Evolutionary conservation across 2,797 vertebrate species (phyloP).

Genomic region (Crax fasciolata): DNA sequence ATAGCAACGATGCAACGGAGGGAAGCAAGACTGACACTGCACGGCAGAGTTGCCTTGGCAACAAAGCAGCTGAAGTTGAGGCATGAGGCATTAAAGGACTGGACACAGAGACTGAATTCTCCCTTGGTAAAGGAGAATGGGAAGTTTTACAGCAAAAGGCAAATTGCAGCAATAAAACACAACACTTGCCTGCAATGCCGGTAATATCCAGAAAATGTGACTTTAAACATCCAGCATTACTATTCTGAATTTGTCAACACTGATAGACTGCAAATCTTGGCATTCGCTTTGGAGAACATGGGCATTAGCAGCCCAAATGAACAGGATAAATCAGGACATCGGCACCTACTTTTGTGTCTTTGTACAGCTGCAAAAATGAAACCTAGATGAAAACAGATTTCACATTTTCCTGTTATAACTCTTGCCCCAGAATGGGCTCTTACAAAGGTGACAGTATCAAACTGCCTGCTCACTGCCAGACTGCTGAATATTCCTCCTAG

Average conservation of each 20-base stretch:
- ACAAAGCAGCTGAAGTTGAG: conserved; percentile 50
- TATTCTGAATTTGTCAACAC: not conserved
- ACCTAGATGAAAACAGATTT: not conserved
- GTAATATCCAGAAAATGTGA: not conserved
- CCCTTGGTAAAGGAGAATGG: not conserved
- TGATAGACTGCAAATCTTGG: not conserved
- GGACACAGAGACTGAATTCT: not conserved
- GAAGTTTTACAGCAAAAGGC: conserved; percentile 33
- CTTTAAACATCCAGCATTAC: not conserved
- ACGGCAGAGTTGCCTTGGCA: conserved; percentile 25
- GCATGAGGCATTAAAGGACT: not conserved
- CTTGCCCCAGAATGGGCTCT: not conserved
- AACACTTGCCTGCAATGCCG: accelerated
- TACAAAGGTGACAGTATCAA: not conserved
- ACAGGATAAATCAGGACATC: not conserved
- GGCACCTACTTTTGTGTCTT: not conserved
- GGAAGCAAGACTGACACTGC: not conserved
- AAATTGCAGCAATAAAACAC: not conserved
- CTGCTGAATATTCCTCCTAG: not conserved
- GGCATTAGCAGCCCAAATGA: not conserved
- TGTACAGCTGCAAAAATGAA: not conserved
- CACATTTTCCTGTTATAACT: not conserved
- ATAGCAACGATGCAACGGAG: conserved; percentile 11
- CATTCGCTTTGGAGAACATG: not conserved
- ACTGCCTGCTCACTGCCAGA: not conserved